Conservation (phyloP, 1,140 invertebrate genomes). For the Acromyrmex charruanus region DNA sequence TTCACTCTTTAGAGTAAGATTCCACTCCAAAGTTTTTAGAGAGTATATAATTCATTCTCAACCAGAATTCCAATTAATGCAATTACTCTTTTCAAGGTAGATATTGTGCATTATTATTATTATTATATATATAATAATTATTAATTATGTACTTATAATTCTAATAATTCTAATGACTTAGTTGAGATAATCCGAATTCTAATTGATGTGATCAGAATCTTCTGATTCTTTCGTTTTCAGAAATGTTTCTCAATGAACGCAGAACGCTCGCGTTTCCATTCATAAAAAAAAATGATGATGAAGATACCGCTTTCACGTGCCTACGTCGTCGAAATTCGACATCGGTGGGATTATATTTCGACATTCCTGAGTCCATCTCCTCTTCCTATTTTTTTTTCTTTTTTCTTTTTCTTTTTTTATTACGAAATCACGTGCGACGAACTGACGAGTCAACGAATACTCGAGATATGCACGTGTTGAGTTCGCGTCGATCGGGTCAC, state of each 20-base stretch:
- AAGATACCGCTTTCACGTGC: background rate
- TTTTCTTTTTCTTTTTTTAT: background rate
- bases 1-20: too few species aligned
- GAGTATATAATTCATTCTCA: too few species aligned
- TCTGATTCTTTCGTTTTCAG: too few species aligned
- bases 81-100: too few species aligned
- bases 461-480: slow-evolving; percentile 37
- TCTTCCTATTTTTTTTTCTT: background rate
- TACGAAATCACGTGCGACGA: background rate
- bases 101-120: too few species aligned
- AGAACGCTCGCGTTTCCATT: background rate
- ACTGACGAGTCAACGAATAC: slow-evolving; percentile 37
- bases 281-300: background rate
- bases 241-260: background rate
- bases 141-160: too few species aligned
- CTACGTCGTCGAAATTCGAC: slow-evolving; percentile 13
- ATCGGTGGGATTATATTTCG: slow-evolving; percentile 1
- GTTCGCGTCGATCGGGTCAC: slow-evolving; percentile 49
- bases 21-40: too few species aligned
- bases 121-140: too few species aligned
- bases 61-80: too few species aligned
- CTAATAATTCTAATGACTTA: too few species aligned
- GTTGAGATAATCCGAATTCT: too few species aligned
- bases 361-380: background rate
- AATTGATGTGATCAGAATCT: too few species aligned